Percentiles rank a stretch among this genome's conserved stretches.
phyloP scores from a whole-genome alignment of 2,888 invertebrate genomes.

The Morinoia aosen region DNA sequence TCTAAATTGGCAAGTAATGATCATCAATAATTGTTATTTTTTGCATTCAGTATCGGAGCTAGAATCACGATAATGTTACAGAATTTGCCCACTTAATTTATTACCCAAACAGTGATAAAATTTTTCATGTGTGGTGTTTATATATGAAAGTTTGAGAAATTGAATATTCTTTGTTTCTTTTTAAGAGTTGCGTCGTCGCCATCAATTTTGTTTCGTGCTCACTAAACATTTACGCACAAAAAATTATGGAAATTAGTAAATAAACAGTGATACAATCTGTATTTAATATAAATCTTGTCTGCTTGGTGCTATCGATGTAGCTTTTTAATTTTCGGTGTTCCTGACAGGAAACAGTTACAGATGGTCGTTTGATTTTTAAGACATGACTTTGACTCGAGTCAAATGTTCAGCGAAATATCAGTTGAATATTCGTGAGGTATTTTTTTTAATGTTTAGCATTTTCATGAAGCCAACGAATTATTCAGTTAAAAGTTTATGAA shows the following conservation, averaged over 20 bases:
- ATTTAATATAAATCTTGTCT: too few species aligned
- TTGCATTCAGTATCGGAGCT: not conserved
- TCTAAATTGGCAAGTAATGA: not conserved
- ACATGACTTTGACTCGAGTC: too few species aligned
- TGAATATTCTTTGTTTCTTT: not conserved
- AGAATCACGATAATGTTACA: not conserved
- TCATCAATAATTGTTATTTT: not conserved
- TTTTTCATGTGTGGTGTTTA: not conserved
- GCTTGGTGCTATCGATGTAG: too few species aligned
- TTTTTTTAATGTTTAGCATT: not conserved
- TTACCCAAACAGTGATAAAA: not conserved
- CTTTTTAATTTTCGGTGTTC: too few species aligned
- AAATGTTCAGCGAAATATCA: not conserved
- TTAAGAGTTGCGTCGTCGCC: too few species aligned
- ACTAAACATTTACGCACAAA: too few species aligned
- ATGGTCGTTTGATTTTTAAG: too few species aligned
- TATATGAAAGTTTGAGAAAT: not conserved
- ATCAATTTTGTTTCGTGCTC: too few species aligned
- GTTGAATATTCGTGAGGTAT: too few species aligned
- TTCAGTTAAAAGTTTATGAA: not conserved
- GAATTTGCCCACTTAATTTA: not conserved
- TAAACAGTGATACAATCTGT: too few species aligned
- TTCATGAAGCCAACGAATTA: not conserved
- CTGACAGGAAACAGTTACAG: too few species aligned
- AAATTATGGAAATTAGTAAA: too few species aligned